A percentile compares a stretch with the other conserved stretches of the same genome.
Evolutionary conservation across 2,797 vertebrate genomes (phyloP).

Genomic region (Scolopax rusticola): DNA sequence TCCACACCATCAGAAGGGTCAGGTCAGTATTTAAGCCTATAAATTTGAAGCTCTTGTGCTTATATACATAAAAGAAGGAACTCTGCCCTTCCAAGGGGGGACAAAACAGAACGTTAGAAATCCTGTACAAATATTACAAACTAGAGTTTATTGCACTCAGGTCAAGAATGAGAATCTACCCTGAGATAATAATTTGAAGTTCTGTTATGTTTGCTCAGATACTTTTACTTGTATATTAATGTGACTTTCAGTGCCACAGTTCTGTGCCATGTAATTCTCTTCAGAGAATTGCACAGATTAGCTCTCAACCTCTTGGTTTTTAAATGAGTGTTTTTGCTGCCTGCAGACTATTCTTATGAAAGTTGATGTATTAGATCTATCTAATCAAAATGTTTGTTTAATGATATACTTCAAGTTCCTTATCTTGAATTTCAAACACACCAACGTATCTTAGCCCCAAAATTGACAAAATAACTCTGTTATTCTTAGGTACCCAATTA

Average conservation of each 20-base stretch:
- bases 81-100: accelerated
- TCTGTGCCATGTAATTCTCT: neutral
- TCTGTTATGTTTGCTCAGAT: neutral
- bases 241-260: neutral
- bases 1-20: neutral
- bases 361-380: neutral
- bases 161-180: neutral
- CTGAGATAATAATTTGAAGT: neutral
- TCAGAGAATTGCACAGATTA: neutral
- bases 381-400: constrained; percentile 34
- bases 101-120: neutral
- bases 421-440: neutral
- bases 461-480: neutral
- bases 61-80: neutral
- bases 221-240: neutral
- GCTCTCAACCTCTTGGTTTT: neutral
- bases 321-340: neutral
- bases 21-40: neutral
- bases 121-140: neutral
- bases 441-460: neutral
- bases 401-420: neutral
- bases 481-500: neutral
- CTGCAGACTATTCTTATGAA: neutral
- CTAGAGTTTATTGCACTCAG: neutral
- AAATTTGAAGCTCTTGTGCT: neutral